A percentile compares a stretch with the other conserved stretches of the same genome.
Conservation (phyloP, 1,140 invertebrate species). For the Drosophila punjabiensis region DNA sequence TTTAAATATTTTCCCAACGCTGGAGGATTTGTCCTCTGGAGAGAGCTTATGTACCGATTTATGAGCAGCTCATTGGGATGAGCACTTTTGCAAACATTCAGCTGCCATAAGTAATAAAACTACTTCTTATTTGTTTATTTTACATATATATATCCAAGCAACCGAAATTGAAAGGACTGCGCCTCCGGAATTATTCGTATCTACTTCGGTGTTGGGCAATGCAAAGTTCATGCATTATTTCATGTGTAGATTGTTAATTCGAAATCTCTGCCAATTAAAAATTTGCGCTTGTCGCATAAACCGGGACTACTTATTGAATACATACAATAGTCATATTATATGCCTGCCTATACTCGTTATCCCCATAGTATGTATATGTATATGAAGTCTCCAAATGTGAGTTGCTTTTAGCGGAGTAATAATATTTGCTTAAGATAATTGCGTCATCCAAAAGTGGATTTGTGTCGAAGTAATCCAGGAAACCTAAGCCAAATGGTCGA, state of each 20-base stretch:
- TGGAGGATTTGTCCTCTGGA: neutral
- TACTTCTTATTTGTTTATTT: neutral
- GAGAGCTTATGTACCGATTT: neutral
- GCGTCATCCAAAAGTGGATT: neutral
- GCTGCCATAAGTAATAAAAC: conserved; percentile 2
- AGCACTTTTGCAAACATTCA: conserved; percentile 3
- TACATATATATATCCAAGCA: neutral
- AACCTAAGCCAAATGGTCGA: too few species aligned
- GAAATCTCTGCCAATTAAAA: neutral
- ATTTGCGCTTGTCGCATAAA: neutral
- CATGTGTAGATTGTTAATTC: neutral
- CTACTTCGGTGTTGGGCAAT: neutral
- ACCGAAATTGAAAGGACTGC: neutral
- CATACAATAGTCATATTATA: neutral
- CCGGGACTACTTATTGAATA: neutral
- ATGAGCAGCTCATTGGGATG: conserved; percentile 1
- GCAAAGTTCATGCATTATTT: neutral
- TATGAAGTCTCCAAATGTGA: too few species aligned
- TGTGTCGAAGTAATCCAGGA: neutral
- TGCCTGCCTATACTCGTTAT: too few species aligned
- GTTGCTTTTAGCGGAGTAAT: neutral
- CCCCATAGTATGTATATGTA: too few species aligned
- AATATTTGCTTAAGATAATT: conserved; percentile 1
- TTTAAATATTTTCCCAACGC: conserved; percentile 61
- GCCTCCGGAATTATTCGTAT: neutral